phyloP scores from a whole-genome alignment of 2,113 vertebrate genomes.

The Procapra przewalskii region DNA sequence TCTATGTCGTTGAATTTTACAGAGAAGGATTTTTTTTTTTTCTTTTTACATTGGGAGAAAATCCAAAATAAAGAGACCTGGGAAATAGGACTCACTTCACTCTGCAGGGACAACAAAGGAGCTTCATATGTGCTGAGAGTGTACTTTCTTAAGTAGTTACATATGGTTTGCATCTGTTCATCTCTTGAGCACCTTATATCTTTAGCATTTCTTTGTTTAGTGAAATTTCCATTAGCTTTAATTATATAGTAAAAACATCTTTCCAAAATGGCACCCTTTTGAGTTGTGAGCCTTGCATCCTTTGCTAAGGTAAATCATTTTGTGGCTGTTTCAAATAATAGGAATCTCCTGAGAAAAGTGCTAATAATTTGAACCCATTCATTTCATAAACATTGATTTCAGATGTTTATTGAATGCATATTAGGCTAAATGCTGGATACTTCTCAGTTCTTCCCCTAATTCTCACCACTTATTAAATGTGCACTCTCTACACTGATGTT shows the following conservation, averaged over 20 bases:
- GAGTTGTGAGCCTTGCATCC: neutral
- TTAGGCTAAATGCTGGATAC: neutral
- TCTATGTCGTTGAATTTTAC: constrained; percentile 13
- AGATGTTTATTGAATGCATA: neutral
- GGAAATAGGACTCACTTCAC: neutral
- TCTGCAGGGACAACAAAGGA: neutral
- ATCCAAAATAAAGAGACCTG: constrained; percentile 59
- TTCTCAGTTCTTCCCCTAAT: neutral
- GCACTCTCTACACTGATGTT: neutral
- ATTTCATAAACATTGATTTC: neutral
- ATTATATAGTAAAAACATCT: constrained; percentile 12
- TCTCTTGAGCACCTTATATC: constrained; percentile 33
- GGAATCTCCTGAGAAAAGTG: neutral
- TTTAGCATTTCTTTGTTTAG: neutral
- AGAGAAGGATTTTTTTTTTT: neutral
- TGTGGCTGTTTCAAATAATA: neutral
- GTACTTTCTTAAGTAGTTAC: constrained; percentile 29
- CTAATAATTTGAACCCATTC: neutral
- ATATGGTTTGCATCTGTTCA: constrained; percentile 43
- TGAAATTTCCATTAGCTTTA: constrained; percentile 39
- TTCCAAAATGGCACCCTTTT: neutral
- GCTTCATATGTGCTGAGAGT: neutral
- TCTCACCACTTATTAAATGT: neutral
- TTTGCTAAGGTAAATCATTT: neutral
- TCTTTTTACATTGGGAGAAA: constrained; percentile 31